Percentiles rank a stretch among this genome's conserved stretches.
Evolutionary conservation across 2,797 vertebrate species (phyloP).

Genomic region (Psittacula derbiana): DNA sequence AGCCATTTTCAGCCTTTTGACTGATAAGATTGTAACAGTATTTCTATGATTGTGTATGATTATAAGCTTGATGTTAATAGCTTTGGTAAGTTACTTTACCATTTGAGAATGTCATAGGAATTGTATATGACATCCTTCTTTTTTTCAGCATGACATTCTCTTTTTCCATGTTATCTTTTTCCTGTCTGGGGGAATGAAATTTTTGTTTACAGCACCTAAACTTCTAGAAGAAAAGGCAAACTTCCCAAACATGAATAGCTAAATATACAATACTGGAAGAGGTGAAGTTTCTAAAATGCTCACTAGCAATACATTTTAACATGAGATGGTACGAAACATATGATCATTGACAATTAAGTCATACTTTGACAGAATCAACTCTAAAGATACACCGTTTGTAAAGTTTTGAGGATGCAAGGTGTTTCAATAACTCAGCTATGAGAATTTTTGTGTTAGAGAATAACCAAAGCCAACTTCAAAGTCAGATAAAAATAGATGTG

Average conservation of each 20-base stretch:
- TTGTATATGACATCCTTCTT: not conserved
- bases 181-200: not conserved
- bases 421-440: not conserved
- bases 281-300: not conserved
- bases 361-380: not conserved
- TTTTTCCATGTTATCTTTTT: not conserved
- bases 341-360: not conserved
- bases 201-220: not conserved
- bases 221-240: not conserved
- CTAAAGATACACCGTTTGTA: not conserved
- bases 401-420: not conserved
- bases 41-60: not conserved
- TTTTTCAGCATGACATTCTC: not conserved
- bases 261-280: not conserved
- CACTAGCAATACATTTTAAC: not conserved
- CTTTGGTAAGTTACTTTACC: not conserved
- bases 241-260: not conserved
- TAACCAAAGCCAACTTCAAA: not conserved
- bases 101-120: not conserved
- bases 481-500: not conserved
- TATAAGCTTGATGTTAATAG: not conserved
- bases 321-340: not conserved
- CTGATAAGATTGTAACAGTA: not conserved
- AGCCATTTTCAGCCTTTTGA: not conserved
- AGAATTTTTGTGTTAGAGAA: not conserved